These are phyloP conservation scores for Drosophila tsacasi DNA, from an alignment of 1,140 invertebrate species.

Conservation along the genomic window DNA sequence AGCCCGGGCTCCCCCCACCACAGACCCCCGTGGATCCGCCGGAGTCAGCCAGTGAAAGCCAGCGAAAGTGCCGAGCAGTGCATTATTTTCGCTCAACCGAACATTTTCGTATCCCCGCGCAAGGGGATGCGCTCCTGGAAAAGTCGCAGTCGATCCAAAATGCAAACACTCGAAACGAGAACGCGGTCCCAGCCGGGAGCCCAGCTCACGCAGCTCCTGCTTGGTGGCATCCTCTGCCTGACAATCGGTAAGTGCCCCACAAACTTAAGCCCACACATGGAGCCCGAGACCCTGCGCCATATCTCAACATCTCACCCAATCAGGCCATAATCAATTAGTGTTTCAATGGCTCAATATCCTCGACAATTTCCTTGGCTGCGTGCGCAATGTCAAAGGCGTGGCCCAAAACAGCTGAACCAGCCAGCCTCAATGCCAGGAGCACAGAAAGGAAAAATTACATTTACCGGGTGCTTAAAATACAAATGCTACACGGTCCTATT, in stretches of 20 bases:
- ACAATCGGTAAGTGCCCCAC: conserved; percentile 66
- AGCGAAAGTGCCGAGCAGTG: conserved; percentile 70
- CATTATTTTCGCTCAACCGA: conserved; percentile 80
- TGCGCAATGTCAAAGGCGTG: conserved; percentile 36
- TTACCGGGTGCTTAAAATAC: not conserved
- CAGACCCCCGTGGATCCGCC: conserved; percentile 8
- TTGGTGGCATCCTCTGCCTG: conserved; percentile 64
- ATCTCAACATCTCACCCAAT: conserved; percentile 13
- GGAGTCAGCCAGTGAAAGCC: conserved; percentile 31
- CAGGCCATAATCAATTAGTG: conserved; percentile 39
- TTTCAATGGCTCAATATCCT: conserved; percentile 39
- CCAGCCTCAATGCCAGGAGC: conserved; percentile 1
- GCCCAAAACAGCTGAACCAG: not conserved
- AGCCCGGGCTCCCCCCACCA: conserved; percentile 42
- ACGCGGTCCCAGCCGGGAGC: conserved; percentile 39
- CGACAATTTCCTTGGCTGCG: conserved; percentile 32
- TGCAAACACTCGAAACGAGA: conserved; percentile 60
- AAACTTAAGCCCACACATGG: not conserved
- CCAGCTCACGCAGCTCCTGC: conserved; percentile 64
- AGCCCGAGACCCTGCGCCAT: not conserved
- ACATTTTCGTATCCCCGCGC: conserved; percentile 50
- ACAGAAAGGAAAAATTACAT: not conserved
- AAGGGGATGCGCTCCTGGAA: conserved; percentile 68
- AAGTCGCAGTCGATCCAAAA: conserved; percentile 66
- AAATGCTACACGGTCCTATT: no score